These are phyloP conservation scores for Sebastes minor DNA, from an alignment of 2,797 vertebrate species.

Conservation along the genomic window DNA sequence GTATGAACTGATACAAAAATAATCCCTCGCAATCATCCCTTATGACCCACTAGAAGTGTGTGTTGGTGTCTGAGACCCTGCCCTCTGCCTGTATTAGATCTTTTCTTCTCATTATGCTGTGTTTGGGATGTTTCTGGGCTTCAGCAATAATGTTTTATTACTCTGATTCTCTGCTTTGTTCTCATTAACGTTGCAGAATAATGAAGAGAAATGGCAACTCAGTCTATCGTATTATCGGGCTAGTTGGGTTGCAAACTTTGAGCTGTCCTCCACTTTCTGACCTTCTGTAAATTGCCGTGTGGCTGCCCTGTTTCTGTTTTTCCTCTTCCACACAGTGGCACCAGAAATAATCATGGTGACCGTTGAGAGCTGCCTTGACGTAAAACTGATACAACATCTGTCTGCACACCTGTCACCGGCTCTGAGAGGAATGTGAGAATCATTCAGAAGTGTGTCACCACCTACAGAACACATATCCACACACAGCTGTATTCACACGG, in stretches of 20 bases:
- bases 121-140: too few species aligned
- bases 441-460: slow-evolving; percentile 15
- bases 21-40: too few species aligned
- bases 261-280: background rate
- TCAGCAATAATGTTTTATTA: too few species aligned
- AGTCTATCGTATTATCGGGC: background rate
- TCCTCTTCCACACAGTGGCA: background rate
- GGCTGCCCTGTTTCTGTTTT: background rate
- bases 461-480: background rate
- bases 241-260: background rate
- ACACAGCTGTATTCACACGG: slow-evolving; percentile 9
- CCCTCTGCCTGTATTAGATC: too few species aligned
- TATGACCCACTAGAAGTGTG: too few species aligned
- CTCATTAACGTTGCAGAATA: background rate
- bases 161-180: too few species aligned
- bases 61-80: too few species aligned
- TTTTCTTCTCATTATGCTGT: too few species aligned
- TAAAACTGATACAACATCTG: slow-evolving; percentile 16
- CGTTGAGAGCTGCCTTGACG: slow-evolving; percentile 19
- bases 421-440: background rate
- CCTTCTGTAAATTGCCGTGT: background rate
- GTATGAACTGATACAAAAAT: too few species aligned
- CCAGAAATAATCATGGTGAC: slow-evolving; percentile 14
- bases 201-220: background rate
- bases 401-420: slow-evolving; percentile 29